Conservation (phyloP, 2,797 vertebrate species). For the Anguilla megastoma region DNA sequence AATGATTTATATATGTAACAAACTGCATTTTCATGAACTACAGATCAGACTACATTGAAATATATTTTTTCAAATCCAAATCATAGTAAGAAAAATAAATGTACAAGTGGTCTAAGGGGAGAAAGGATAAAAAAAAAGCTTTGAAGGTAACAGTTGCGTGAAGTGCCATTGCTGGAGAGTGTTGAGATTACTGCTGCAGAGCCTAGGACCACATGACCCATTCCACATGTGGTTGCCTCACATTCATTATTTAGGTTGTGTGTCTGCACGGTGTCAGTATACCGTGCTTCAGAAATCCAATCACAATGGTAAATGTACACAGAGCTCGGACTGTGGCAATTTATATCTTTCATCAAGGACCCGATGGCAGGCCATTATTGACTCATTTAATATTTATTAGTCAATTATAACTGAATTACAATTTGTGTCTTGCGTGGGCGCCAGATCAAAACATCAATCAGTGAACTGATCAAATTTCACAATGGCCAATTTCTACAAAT, state of each 20-base stretch:
- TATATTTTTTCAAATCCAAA: neutral
- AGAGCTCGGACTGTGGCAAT: neutral
- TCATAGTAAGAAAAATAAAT: neutral
- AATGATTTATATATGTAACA: neutral
- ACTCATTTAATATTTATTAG: slow-evolving; percentile 30
- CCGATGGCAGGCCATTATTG: slow-evolving; percentile 13
- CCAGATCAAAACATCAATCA: slow-evolving; percentile 20
- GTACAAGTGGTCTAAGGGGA: neutral
- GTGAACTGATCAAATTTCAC: neutral
- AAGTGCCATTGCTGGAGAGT: neutral
- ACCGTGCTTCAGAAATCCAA: neutral
- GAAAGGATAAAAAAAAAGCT: neutral
- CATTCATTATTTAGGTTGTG: slow-evolving; percentile 12
- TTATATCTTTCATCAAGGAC: slow-evolving; percentile 5
- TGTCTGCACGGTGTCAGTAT: neutral
- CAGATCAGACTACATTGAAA: neutral
- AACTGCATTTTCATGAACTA: neutral
- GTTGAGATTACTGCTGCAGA: neutral
- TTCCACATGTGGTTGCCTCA: neutral
- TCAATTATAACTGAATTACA: slow-evolving; percentile 30
- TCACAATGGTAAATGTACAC: neutral
- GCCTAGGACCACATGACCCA: neutral
- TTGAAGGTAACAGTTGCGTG: neutral
- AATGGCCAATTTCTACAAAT: neutral
- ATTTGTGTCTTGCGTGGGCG: neutral